Percentiles rank a stretch among this genome's conserved stretches.
Evolutionary conservation across 2,797 vertebrate species (phyloP).

Genomic region (Gallinago stenura): DNA sequence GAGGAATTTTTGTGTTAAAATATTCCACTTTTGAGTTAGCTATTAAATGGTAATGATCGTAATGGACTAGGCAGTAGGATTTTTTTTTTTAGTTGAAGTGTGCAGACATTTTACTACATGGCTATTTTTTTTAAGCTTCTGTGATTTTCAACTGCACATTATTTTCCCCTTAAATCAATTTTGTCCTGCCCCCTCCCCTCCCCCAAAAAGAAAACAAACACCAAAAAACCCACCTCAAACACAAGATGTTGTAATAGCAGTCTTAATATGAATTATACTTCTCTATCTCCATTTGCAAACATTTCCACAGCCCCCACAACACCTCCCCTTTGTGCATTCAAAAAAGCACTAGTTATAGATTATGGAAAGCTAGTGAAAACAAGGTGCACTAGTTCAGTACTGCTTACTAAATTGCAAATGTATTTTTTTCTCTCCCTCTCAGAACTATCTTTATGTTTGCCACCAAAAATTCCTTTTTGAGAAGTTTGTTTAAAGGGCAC

Average conservation of each 20-base stretch:
- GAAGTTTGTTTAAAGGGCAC: constrained; percentile 43
- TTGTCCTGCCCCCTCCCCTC: not conserved
- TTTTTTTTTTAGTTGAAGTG: not conserved
- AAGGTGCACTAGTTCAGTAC: not conserved
- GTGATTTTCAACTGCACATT: not conserved
- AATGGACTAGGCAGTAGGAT: not conserved
- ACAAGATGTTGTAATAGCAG: not conserved
- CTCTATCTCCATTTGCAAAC: not conserved
- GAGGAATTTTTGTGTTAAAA: constrained; percentile 53
- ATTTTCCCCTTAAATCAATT: not conserved
- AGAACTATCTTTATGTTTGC: not conserved
- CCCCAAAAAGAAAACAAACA: not conserved
- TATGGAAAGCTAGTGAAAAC: not conserved
- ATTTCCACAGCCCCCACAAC: not conserved
- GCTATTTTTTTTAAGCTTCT: not conserved
- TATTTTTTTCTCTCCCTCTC: not conserved
- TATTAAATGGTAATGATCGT: constrained; percentile 33
- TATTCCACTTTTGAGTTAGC: constrained; percentile 27
- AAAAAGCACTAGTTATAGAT: not conserved
- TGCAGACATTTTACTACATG: not conserved
- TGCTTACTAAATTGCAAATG: not conserved
- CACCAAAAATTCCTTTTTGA: constrained; percentile 35
- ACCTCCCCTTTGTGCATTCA: not conserved
- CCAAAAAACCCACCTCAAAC: not conserved
- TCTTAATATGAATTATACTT: not conserved